Evolutionary conservation across 64 coral and sea anemone genomes (phyloP), one percentile per base, ranked within the genome.

Genomic region (Orbicella faveolata): DNA sequence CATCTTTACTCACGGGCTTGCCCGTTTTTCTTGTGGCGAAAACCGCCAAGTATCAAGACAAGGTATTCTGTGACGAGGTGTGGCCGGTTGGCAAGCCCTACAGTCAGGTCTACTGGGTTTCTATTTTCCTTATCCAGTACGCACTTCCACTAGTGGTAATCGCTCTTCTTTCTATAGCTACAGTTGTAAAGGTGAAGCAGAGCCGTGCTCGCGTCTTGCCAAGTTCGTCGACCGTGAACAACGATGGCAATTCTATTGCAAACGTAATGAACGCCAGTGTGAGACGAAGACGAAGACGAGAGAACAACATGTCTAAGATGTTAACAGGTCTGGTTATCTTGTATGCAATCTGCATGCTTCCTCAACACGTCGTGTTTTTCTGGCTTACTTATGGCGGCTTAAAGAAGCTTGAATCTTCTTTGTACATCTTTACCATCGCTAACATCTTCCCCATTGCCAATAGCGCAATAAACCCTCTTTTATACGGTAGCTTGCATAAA

Each of bases 401-500:
- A 3, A 79, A 92, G 63, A 36, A 86, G 30, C 81, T 87, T 17
- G 90, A 67, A 48, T 96, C 89, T 80, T 92, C 92, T n/a, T 70
- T 95, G 78, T 95, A 89, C 69, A 92, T 95, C 36, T 95, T 95
- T 79, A 70, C 90, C 39, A 82, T 90, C 52, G 63, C 94, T 19
- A 96, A 96, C 33, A 84, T 96, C 10, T 96, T 96, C 61, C 87
- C 94, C 1, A 96, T 96, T 67, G 94, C 90, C 17, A 96, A 93
- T 67, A 92, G 94, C 23, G 94, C 94, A 2, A 72, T 96, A n/a
- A 96, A 96, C 35, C 87, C 87, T 5, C 89, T 96, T 37, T 75
- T 88, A 62, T 96, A 96, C 19, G 94, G 91, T 3, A 96, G 87
- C 13, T 79, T 96, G 25, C 89, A 96, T 70, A 96, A 96, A 37